Base-by-base conservation (phyloP, 2,888 invertebrate genomes). In the Mechanitis messenoides region DNA sequence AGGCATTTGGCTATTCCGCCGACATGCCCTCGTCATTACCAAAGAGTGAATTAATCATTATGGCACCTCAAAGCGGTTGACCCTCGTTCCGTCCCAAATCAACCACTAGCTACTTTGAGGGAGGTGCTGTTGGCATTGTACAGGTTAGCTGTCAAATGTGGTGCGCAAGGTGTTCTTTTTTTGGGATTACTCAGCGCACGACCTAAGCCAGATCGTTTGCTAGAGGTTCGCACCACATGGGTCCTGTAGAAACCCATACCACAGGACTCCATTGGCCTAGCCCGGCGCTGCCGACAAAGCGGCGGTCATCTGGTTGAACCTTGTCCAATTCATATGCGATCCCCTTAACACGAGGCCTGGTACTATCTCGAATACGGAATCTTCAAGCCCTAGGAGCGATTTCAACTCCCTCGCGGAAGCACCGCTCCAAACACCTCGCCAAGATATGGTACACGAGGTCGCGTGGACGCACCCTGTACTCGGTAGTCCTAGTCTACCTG, bases 391-490 rank as follows among this genome's bases (percentile, higher is more conserved):
- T 20, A 46, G 46, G 46, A 46, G 46, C 46, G 46, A 46, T 46
- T 46, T 46, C 46, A 46, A 12, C 12, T 46, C 46, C n/a, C 46
- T 12, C 12, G n/a, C 46, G 11, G 46, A 46, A 46, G 11, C 46
- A 46, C 46, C 46, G 12, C 46, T 46, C 4, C 46, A 46, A n/a
- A 46, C 46, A 7, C 46, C 46, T 11, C 70, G 67, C 69, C 73
- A 71, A 3, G 71, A 71, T 1, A 71, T 1, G 1, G 70, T 71
- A 45, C 70, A 71, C 1, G 71, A 69, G 0, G 71, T 72, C 0
- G 60, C 33, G 0, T 38, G 58, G 31, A 72, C 63, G 38, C 56
- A 45, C 58, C 56, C 46, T 4, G 55, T 33, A 1, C 45, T 59
- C 12, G 69, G 58, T 0, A 74, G 61, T 38, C 69, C 68, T 38